phyloP scores from a whole-genome alignment of 2,888 invertebrate species.

The Steromphala cineraria region DNA sequence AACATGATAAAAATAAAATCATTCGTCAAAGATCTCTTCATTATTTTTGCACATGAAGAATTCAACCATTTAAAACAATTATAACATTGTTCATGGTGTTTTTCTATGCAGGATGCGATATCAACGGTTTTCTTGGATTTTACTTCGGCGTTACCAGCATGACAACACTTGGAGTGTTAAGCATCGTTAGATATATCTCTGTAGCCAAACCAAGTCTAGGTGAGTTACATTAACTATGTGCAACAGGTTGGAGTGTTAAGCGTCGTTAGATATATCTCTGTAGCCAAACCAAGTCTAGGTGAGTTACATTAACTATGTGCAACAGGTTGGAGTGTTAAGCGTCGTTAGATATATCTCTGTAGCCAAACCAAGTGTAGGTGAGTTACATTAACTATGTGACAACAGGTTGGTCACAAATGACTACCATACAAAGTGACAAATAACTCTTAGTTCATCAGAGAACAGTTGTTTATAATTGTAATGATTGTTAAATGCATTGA shows the following conservation, averaged over 20 bases:
- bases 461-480: no score
- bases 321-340: slow-evolving; percentile 45
- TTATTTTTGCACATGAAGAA: no score
- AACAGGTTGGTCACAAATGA: no score
- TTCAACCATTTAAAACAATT: no score
- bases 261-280: slow-evolving; percentile 34
- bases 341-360: slow-evolving; percentile 36
- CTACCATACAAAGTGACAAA: no score
- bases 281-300: slow-evolving; percentile 31
- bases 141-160: slow-evolving; percentile 47
- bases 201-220: slow-evolving; percentile 29
- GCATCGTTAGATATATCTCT: slow-evolving; percentile 35
- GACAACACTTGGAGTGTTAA: slow-evolving; percentile 43
- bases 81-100: no score
- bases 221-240: slow-evolving; percentile 12
- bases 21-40: no score
- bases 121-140: slow-evolving; percentile 40
- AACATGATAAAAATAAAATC: no score
- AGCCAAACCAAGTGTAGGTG: slow-evolving; percentile 28
- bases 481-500: no score
- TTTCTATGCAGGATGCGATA: slow-evolving; percentile 32
- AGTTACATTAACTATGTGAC: neutral
- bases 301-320: neutral
- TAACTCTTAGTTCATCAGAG: no score
- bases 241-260: slow-evolving; percentile 47